Evolutionary conservation across 2,113 vertebrate genomes (phyloP), one percentile per base, ranked within the genome.

Genomic region (Tupaia tana): DNA sequence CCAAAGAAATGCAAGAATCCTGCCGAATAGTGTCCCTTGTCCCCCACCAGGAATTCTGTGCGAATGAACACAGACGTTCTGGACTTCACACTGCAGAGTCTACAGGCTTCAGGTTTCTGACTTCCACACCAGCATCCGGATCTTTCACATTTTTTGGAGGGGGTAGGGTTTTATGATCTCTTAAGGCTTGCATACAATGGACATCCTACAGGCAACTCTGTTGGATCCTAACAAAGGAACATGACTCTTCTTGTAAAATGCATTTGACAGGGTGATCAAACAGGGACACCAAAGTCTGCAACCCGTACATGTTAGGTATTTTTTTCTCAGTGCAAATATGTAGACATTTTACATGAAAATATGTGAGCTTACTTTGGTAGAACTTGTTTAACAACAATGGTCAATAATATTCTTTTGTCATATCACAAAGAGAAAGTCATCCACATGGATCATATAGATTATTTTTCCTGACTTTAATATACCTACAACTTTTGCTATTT

Each of bases 211-310:
- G 64, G 18, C 63, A 61, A n/a, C 19, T 67, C 10, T 63, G 20
- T 91, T 69, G 67, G 27, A 19, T 3, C 19, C 71, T 96, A 83
- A 88, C n/a, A 71, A 94, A 94, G 54, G n/a, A 82, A 58, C 14
- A 25, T 66, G 5, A 18, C 25, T 70, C 58, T 93, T 84, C 22
- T 24, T 12, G 6, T 43, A 43, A 77, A 63, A 85, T 54, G 19
- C 7, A 18, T 94, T 67, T 83, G 34, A n/a, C 54, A 81, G 8
- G 18, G 18, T 64, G 14, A 74, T 13, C n/a, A 64, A 34, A 14
- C 13, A 90, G 58, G n/a, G 19, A 19, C n/a, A 74, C 22, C 24
- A 61, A 13, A 20, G 2, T 54, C 78, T 11, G 7, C 6, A 64
- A 25, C 29, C 63, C 69, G 16, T 80, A 89, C 52, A 59, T 67